A percentile compares a stretch with the other conserved stretches of the same genome.
Evolutionary conservation across 2,888 invertebrate species (phyloP).

Genomic region (Apodemia duryi): DNA sequence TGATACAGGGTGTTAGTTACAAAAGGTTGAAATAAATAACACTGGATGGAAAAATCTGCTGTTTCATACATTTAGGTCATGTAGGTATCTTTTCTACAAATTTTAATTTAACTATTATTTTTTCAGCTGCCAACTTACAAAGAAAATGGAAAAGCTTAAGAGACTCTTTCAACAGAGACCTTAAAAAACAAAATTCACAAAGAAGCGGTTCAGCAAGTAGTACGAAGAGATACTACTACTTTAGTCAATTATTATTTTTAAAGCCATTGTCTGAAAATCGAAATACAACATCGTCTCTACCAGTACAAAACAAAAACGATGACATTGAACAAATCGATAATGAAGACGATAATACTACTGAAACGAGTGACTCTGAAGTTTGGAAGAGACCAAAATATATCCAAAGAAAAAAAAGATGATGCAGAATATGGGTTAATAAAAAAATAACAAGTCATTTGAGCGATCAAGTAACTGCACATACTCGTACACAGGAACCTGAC

Average conservation of each 20-base stretch:
- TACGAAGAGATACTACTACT: constrained; percentile 22
- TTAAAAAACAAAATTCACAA: constrained; percentile 21
- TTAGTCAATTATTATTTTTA: constrained; percentile 30
- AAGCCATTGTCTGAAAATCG: constrained; percentile 22
- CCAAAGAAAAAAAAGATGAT: constrained; percentile 28
- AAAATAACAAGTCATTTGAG: constrained; percentile 29
- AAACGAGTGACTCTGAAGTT: constrained; percentile 14
- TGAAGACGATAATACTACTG: constrained; percentile 13
- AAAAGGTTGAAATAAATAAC: constrained; percentile 14
- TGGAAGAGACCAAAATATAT: constrained; percentile 30
- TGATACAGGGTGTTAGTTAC: constrained; percentile 7
- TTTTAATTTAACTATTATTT: too few relatives aligned
- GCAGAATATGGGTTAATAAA: constrained; percentile 17
- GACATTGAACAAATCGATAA: constrained; percentile 17
- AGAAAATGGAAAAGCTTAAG: constrained; percentile 29
- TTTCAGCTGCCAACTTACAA: too few relatives aligned
- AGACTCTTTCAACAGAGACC: constrained; percentile 32
- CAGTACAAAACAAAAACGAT: constrained; percentile 17
- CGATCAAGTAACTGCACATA: constrained; percentile 31
- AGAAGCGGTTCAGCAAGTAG: constrained; percentile 14
- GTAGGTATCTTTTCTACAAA: neutral
- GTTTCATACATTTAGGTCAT: neutral
- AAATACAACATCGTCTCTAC: constrained; percentile 18
- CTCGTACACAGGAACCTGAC: constrained; percentile 33
- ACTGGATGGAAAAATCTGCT: constrained; percentile 8